phyloP scores from a whole-genome alignment of 2,797 vertebrate genomes.

The Huso huso region DNA sequence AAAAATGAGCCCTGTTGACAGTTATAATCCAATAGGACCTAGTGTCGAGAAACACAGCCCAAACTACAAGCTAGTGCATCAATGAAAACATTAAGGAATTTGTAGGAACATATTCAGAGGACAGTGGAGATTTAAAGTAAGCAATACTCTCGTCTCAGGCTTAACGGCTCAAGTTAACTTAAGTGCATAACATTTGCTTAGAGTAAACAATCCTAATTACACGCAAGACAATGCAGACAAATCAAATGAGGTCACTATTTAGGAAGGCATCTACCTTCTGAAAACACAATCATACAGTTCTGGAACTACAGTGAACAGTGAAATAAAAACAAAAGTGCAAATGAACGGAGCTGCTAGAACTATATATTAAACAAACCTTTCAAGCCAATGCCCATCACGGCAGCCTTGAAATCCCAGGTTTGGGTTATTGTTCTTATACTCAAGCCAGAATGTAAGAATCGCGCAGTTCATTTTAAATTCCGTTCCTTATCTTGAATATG shows the following conservation, averaged over 20 bases:
- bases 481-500: no score
- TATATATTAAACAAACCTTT: no score
- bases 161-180: slow-evolving; percentile 1
- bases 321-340: background rate
- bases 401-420: no score
- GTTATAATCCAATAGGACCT: background rate
- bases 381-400: no score
- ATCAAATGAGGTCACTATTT: slow-evolving; percentile 5
- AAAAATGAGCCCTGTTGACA: slow-evolving; percentile 4
- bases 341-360: no score
- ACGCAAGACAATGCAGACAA: slow-evolving; percentile 3
- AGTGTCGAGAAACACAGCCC: background rate
- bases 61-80: background rate
- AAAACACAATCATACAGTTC: background rate
- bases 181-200: slow-evolving; percentile 1
- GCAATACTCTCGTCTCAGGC: slow-evolving; percentile 1
- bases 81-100: background rate
- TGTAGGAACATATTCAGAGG: slow-evolving; percentile 1
- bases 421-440: no score
- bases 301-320: slow-evolving; percentile 2
- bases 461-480: no score
- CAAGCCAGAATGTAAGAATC: no score
- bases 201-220: slow-evolving; percentile 1
- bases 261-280: slow-evolving; percentile 6
- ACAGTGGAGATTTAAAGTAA: background rate